Percentiles rank a stretch among this genome's conserved stretches.
Evolutionary conservation across 2,888 invertebrate genomes (phyloP).

Genomic region (Plagodis dolabraria): DNA sequence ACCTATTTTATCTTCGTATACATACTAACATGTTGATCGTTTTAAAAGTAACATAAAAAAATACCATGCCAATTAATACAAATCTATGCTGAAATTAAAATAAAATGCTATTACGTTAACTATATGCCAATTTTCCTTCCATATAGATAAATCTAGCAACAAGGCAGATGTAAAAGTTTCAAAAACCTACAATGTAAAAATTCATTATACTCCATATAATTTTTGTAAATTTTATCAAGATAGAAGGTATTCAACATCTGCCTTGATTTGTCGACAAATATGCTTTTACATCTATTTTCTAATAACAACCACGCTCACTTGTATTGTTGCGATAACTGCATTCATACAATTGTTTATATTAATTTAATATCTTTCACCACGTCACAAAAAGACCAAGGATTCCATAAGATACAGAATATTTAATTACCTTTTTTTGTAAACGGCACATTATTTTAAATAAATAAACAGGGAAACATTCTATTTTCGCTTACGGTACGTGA

Average conservation of each 20-base stretch:
- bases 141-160: constrained; percentile 26
- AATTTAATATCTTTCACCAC: constrained; percentile 34
- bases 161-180: constrained; percentile 25
- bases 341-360: constrained; percentile 7
- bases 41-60: constrained; percentile 31
- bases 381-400: constrained; percentile 57
- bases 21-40: constrained; percentile 36
- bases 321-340: constrained; percentile 10
- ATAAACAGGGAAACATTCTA: constrained; percentile 24
- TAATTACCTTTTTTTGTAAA: background rate
- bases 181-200: constrained; percentile 5
- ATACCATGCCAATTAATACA: constrained; percentile 46
- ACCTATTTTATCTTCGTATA: constrained; percentile 43
- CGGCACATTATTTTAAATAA: constrained; percentile 11
- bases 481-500: constrained; percentile 13
- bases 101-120: constrained; percentile 26
- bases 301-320: constrained; percentile 36
- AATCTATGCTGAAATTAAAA: constrained; percentile 30
- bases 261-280: constrained; percentile 25
- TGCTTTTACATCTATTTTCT: constrained; percentile 24
- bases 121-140: constrained; percentile 52
- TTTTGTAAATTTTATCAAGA: background rate
- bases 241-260: constrained; percentile 30
- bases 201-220: background rate
- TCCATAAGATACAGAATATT: constrained; percentile 40